Percentiles rank a stretch among this genome's conserved stretches.
Evolutionary conservation across 2,888 invertebrate genomes (phyloP).

Genomic region (Euplagia quadripunctaria): DNA sequence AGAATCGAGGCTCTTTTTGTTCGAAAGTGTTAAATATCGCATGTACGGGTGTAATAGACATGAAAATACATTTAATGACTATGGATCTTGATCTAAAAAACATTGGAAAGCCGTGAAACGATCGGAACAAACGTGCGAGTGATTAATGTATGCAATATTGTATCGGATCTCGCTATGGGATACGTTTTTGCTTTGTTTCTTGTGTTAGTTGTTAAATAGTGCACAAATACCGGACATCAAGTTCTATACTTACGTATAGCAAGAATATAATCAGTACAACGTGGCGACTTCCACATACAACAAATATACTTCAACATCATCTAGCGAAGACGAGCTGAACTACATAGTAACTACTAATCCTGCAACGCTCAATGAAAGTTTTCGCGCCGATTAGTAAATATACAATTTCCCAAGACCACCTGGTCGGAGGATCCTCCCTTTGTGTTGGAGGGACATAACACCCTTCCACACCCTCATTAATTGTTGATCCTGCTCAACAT

Average conservation of each 20-base stretch:
- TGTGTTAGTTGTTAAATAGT: constrained; percentile 37
- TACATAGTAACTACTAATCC: too few relatives aligned
- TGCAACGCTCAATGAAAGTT: too few relatives aligned
- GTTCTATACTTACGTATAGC: neutral
- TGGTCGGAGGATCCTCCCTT: too few relatives aligned
- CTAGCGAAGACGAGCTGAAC: too few relatives aligned
- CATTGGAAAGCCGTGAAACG: constrained; percentile 57
- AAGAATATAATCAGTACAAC: neutral
- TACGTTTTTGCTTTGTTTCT: constrained; percentile 39
- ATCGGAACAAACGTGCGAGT: constrained; percentile 52
- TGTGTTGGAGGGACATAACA: too few relatives aligned
- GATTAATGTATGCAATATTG: constrained; percentile 47
- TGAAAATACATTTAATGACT: constrained; percentile 49
- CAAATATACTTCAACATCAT: too few relatives aligned
- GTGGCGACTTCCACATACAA: too few relatives aligned
- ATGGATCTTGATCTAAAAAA: constrained; percentile 42
- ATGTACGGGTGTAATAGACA: constrained; percentile 38
- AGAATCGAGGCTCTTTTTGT: neutral
- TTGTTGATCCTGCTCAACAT: too few relatives aligned
- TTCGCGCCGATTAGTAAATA: too few relatives aligned
- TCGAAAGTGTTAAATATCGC: constrained; percentile 42
- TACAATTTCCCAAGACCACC: too few relatives aligned
- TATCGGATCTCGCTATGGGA: constrained; percentile 39
- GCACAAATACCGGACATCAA: constrained; percentile 23
- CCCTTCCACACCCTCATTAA: too few relatives aligned